A percentile compares a stretch with the other conserved stretches of the same genome.
These are phyloP conservation scores for Pollicipes pollicipes DNA, from an alignment of 1,140 invertebrate genomes.

Conservation along the genomic window DNA sequence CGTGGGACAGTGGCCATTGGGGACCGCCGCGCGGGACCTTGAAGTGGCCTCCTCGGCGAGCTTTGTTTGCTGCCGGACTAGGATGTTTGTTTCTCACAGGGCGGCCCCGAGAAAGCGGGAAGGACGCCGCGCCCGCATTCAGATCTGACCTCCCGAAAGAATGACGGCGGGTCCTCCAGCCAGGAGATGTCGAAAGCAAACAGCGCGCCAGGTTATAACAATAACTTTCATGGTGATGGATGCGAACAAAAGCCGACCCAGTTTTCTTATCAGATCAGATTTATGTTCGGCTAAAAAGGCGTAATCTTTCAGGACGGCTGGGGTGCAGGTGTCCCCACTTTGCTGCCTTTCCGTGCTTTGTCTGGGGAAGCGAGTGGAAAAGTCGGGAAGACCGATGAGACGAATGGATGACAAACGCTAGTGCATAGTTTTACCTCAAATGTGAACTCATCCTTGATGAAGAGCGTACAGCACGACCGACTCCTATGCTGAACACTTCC, in stretches of 20 bases:
- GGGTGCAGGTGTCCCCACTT: background rate
- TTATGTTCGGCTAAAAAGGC: background rate
- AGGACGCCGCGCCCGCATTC: background rate
- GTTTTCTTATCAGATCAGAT: background rate
- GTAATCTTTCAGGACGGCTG: background rate
- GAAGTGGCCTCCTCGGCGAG: background rate
- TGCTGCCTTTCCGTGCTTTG: background rate
- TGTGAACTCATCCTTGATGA: no score
- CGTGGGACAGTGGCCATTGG: background rate
- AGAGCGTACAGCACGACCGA: no score
- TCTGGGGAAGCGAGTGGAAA: background rate
- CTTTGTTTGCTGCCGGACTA: background rate
- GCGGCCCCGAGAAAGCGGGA: no score
- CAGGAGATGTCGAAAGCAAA: background rate
- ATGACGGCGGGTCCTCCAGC: background rate
- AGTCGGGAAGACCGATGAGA: no score
- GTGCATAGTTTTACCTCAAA: no score
- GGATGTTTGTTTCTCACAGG: background rate
- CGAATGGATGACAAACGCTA: no score
- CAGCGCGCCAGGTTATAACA: background rate
- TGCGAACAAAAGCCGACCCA: background rate
- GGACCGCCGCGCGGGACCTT: background rate
- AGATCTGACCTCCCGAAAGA: background rate
- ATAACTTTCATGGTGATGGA: slow-evolving; percentile 2
- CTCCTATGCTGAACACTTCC: background rate